Conservation (phyloP, 2,113 vertebrate genomes). For the Chloropsis cyanopogon region DNA sequence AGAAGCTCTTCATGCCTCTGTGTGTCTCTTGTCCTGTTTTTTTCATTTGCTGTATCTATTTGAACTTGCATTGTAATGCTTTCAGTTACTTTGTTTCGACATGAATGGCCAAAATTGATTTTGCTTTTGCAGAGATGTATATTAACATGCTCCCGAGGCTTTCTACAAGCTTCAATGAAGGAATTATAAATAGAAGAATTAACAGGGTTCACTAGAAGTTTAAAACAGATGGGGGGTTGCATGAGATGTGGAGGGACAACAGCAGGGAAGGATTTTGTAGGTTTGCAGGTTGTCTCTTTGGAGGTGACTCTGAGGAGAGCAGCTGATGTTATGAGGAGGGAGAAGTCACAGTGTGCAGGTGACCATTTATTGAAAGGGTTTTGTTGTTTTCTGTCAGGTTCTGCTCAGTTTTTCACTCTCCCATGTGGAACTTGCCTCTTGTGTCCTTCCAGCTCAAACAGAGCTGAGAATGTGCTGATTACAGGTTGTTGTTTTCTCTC, state of each 20-base stretch:
- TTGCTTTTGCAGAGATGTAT: not conserved
- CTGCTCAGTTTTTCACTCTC: not conserved
- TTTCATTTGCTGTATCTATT: not conserved
- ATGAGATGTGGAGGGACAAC: not conserved
- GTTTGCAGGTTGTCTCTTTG: not conserved
- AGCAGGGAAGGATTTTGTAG: not conserved
- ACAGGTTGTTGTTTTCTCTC: not conserved
- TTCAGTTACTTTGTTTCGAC: not conserved
- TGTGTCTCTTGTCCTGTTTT: not conserved
- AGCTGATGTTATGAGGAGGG: not conserved
- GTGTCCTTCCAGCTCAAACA: not conserved
- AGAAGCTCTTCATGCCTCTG: not conserved
- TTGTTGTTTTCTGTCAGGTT: not conserved
- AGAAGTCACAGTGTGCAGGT: not conserved
- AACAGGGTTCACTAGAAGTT: not conserved
- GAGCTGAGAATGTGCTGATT: not conserved
- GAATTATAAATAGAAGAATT: slow-evolving; percentile 2
- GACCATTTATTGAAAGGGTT: not conserved
- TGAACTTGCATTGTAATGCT: not conserved
- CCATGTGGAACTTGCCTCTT: not conserved
- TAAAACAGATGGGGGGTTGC: not conserved
- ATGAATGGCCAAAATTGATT: not conserved
- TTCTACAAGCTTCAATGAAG: not conserved
- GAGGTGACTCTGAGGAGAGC: not conserved
- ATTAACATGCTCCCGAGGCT: not conserved